These are phyloP conservation scores for Lasioglossum villosulum DNA, from an alignment of 2,888 invertebrate genomes.

Conservation along the genomic window DNA sequence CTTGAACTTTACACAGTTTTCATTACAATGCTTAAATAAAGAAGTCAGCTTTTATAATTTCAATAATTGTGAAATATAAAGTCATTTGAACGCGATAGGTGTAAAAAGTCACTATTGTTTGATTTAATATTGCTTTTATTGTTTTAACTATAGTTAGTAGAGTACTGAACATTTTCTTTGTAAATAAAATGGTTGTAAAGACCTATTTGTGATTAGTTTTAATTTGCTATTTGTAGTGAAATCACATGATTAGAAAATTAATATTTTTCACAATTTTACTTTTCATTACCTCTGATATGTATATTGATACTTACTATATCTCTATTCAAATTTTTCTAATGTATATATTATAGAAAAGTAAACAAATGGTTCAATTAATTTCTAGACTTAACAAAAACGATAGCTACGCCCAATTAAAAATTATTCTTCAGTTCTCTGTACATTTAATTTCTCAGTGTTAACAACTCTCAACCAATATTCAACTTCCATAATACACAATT, in stretches of 20 bases:
- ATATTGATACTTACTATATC: too few species aligned
- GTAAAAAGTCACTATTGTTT: background rate
- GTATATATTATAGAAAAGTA: too few species aligned
- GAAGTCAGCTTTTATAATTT: background rate
- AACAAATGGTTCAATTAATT: too few species aligned
- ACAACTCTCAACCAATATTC: background rate
- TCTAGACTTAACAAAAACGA: too few species aligned
- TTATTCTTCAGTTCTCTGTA: too few species aligned
- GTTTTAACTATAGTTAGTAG: conserved; percentile 8
- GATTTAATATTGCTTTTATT: background rate
- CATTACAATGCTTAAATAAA: background rate
- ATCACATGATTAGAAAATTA: background rate
- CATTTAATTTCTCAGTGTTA: background rate
- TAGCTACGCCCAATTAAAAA: too few species aligned
- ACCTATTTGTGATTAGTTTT: background rate
- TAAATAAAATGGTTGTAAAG: background rate
- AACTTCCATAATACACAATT: background rate
- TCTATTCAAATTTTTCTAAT: too few species aligned
- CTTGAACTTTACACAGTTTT: conserved; percentile 10
- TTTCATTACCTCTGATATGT: too few species aligned
- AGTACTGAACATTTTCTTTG: background rate
- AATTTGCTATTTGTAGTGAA: background rate
- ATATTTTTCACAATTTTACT: too few species aligned
- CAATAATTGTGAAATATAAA: background rate
- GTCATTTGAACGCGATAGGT: too few species aligned